Percentiles rank a stretch among this genome's conserved stretches.
Conservation (phyloP, 2,888 invertebrate species). For the Graphium colonna region DNA sequence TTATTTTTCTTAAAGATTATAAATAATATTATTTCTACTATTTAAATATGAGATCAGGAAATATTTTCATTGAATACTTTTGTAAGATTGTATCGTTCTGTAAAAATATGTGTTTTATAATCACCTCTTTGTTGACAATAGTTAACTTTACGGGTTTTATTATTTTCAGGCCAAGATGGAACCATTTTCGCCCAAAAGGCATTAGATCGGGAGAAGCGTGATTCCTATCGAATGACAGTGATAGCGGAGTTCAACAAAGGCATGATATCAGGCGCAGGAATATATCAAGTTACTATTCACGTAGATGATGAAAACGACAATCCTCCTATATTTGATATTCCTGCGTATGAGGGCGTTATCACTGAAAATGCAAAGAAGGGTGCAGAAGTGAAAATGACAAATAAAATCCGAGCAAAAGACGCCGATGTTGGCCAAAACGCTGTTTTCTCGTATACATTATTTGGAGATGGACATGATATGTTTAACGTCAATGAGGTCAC, state of each 20-base stretch:
- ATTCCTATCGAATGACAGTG: slow-evolving; percentile 87
- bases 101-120: too few relatives aligned
- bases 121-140: too few relatives aligned
- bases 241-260: slow-evolving; percentile 89
- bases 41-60: background rate
- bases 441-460: slow-evolving; percentile 83
- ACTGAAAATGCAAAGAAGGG: slow-evolving; percentile 87
- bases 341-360: slow-evolving; percentile 87
- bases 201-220: slow-evolving; percentile 87
- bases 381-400: slow-evolving; percentile 85
- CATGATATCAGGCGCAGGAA: slow-evolving; percentile 84
- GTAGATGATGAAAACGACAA: slow-evolving; percentile 95
- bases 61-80: too few relatives aligned
- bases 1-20: background rate
- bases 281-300: slow-evolving; percentile 88
- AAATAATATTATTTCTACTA: background rate
- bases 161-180: slow-evolving; percentile 86
- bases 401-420: slow-evolving; percentile 85
- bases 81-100: too few relatives aligned
- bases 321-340: slow-evolving; percentile 87
- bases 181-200: slow-evolving; percentile 88
- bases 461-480: slow-evolving; percentile 87
- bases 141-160: too few relatives aligned
- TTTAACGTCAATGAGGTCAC: slow-evolving; percentile 84
- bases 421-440: slow-evolving; percentile 85